These are phyloP conservation scores for Oscheius sp. DNA, from an alignment of 1,140 invertebrate genomes.

Conservation along the genomic window DNA sequence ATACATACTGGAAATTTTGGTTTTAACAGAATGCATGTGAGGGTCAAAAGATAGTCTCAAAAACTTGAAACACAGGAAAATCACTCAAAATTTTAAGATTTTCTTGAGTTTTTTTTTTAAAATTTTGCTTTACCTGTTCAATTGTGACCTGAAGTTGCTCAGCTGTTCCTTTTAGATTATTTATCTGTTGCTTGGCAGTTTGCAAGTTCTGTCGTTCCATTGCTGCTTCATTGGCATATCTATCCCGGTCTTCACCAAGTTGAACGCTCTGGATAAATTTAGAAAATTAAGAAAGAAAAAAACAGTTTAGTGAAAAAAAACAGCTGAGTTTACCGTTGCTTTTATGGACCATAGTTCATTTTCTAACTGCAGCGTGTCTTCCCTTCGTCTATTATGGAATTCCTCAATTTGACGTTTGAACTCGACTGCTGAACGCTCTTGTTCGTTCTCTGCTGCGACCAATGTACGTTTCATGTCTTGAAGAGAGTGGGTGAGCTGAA, in stretches of 20 bases:
- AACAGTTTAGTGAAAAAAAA: neutral
- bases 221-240: neutral
- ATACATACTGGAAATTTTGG: too few species aligned
- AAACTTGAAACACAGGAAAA: too few species aligned
- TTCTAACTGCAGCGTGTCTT: neutral
- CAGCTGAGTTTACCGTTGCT: neutral
- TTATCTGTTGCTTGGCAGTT: neutral
- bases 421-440: neutral
- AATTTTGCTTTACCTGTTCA: slow-evolving; percentile 2
- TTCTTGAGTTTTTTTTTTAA: too few species aligned
- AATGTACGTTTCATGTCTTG: neutral
- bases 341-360: neutral
- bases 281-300: too few species aligned
- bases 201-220: neutral
- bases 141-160: neutral
- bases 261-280: neutral
- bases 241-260: neutral
- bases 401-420: neutral
- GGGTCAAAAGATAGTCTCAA: too few species aligned
- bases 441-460: neutral
- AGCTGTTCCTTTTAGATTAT: neutral
- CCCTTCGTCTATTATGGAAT: neutral
- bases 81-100: too few species aligned
- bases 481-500: neutral
- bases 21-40: too few species aligned